These are phyloP conservation scores for Anolis apletophallus DNA, from an alignment of 2,797 vertebrate species.

Conservation along the genomic window DNA sequence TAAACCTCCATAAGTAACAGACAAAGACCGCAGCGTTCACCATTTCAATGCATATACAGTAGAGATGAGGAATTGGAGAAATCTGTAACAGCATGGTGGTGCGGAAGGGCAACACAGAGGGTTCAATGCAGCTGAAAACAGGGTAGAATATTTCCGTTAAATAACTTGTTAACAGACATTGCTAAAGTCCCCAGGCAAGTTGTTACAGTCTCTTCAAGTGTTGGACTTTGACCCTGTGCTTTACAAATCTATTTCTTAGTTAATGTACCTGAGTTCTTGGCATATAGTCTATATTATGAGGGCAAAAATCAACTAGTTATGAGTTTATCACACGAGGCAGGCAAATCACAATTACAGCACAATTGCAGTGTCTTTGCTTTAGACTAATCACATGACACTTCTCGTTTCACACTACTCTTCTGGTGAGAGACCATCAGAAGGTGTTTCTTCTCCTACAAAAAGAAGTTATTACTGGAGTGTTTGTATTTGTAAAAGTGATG, in stretches of 20 bases:
- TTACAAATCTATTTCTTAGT: background rate
- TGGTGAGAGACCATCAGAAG: no score
- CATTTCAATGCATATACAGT: slow-evolving; percentile 8
- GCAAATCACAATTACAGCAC: no score
- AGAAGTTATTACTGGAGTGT: no score
- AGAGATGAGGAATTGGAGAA: slow-evolving; percentile 2
- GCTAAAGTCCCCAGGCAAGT: background rate
- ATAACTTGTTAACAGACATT: background rate
- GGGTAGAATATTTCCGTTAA: slow-evolving; percentile 10
- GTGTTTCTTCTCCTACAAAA: no score
- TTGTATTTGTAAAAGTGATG: no score
- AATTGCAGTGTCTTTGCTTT: no score
- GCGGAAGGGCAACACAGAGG: background rate
- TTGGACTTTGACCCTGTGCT: background rate
- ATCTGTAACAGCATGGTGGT: slow-evolving; percentile 7
- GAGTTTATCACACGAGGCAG: no score
- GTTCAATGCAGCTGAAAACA: slow-evolving; percentile 1
- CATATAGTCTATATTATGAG: background rate
- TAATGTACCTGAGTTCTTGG: background rate
- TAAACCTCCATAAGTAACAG: slow-evolving; percentile 23
- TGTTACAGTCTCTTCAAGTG: background rate
- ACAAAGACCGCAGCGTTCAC: background rate
- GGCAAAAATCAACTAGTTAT: no score
- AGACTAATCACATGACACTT: no score
- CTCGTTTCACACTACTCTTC: no score